Evolutionary conservation across 2,888 invertebrate genomes (phyloP).

Genomic region (Isoperla grammatica): DNA sequence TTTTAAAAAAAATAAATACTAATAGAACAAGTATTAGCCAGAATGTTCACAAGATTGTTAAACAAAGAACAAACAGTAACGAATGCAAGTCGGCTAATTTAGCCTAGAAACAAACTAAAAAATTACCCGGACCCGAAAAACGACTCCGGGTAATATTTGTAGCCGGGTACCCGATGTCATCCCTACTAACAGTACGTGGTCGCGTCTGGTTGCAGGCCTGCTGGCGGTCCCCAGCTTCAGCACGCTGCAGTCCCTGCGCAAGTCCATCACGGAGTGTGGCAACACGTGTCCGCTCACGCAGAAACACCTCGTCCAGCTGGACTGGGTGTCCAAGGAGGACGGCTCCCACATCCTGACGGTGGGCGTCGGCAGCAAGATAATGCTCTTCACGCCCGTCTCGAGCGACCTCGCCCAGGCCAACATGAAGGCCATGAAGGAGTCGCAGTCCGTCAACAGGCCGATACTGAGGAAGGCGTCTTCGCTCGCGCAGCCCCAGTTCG

Average conservation of each 20-base stretch:
- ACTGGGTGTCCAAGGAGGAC: constrained; percentile 99
- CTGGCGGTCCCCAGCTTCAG: constrained; percentile 88
- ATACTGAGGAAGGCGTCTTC: constrained; percentile 88
- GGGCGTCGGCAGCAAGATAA: constrained; percentile 85
- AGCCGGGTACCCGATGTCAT: no score
- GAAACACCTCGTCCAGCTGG: constrained; percentile 89
- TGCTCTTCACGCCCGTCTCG: constrained; percentile 89
- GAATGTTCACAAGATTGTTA: no score
- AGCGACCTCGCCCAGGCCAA: constrained; percentile 93
- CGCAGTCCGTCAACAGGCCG: constrained; percentile 74
- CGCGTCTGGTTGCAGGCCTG: no score
- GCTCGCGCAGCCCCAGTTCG: constrained; percentile 79
- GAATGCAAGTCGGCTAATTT: no score
- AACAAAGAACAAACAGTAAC: no score
- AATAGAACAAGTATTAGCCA: no score
- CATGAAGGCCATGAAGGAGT: constrained; percentile 85
- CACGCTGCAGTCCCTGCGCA: constrained; percentile 78
- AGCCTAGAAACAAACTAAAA: no score
- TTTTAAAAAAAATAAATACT: no score
- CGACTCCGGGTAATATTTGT: no score
- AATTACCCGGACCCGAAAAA: no score
- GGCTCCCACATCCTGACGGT: constrained; percentile 97
- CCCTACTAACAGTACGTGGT: no score
- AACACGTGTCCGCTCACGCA: constrained; percentile 87
- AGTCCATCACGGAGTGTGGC: constrained; percentile 85